Percentiles rank a stretch among this genome's conserved stretches.
Evolutionary conservation across 2,888 invertebrate species (phyloP).

Genomic region (Tillus elongatus): DNA sequence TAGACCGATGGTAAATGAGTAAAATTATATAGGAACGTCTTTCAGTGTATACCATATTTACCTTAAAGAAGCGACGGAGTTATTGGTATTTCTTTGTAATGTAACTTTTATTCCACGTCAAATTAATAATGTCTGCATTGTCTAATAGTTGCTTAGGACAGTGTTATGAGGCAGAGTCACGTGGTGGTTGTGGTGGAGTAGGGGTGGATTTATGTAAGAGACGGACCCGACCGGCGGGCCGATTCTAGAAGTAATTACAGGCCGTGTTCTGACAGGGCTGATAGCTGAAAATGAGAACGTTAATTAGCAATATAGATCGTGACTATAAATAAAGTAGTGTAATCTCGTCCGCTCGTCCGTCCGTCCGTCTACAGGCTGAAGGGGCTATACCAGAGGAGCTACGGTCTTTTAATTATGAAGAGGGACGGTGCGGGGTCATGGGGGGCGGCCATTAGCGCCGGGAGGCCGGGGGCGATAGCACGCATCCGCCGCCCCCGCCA

Average conservation of each 20-base stretch:
- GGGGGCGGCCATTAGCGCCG: conserved; percentile 33
- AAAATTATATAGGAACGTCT: too few relatives aligned
- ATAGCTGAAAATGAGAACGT: conserved; percentile 40
- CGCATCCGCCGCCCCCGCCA: conserved; percentile 10
- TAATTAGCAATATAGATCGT: conserved; percentile 44
- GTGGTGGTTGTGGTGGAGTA: too few relatives aligned
- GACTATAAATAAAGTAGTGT: conserved; percentile 43
- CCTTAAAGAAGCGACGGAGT: too few relatives aligned
- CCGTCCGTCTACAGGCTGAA: too few relatives aligned
- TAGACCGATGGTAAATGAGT: too few relatives aligned
- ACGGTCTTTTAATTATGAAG: conserved; percentile 40
- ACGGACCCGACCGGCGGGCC: conserved; percentile 9
- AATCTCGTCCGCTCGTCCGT: conserved; percentile 37
- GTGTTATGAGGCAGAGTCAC: too few relatives aligned
- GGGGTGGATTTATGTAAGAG: too few relatives aligned
- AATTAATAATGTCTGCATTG: too few relatives aligned
- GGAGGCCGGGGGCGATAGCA: conserved; percentile 27
- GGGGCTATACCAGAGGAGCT: conserved; percentile 34
- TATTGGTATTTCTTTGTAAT: too few relatives aligned
- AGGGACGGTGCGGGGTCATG: conserved; percentile 32
- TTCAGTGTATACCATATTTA: too few relatives aligned
- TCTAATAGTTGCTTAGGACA: too few relatives aligned
- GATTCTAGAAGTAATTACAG: conserved; percentile 29
- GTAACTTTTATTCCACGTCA: too few relatives aligned
- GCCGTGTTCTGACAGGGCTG: conserved; percentile 32